Percentiles rank a stretch among this genome's conserved stretches.
Evolutionary conservation across 2,888 invertebrate species (phyloP).

Genomic region (Mythimna vitellina): DNA sequence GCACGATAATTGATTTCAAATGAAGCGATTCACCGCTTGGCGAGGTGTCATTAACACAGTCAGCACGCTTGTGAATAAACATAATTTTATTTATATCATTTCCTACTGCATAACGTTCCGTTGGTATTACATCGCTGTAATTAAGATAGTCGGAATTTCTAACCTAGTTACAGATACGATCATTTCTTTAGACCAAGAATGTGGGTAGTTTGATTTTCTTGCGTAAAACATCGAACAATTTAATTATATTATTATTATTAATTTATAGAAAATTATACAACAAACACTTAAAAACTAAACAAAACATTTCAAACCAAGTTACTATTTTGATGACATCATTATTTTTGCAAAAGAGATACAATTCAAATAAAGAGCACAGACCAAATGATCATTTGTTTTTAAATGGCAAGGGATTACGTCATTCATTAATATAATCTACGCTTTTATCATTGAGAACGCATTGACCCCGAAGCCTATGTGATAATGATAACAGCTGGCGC

Average conservation of each 20-base stretch:
- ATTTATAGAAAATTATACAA: neutral
- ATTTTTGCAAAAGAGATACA: constrained; percentile 6
- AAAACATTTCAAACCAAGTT: neutral
- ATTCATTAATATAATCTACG: constrained; percentile 64
- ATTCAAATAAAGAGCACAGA: neutral
- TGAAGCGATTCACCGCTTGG: constrained; percentile 65
- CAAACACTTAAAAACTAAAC: neutral
- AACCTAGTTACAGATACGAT: constrained; percentile 35
- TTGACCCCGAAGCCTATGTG: constrained; percentile 71
- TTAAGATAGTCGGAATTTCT: constrained; percentile 51
- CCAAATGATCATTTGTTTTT: constrained; percentile 32
- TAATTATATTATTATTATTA: neutral
- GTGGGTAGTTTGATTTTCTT: constrained; percentile 24
- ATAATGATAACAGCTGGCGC: constrained; percentile 78
- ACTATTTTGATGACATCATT: constrained; percentile 6
- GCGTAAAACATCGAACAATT: neutral
- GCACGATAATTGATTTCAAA: constrained; percentile 76
- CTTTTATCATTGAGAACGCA: constrained; percentile 72
- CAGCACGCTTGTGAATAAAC: constrained; percentile 68
- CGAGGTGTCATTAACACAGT: constrained; percentile 70
- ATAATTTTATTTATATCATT: constrained; percentile 65
- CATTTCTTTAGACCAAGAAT: constrained; percentile 6
- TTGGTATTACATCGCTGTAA: constrained; percentile 39
- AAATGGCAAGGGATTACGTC: constrained; percentile 65
- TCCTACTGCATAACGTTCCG: constrained; percentile 54